Conservation (phyloP, 1,140 invertebrate species). For the Tenebrio molitor region DNA sequence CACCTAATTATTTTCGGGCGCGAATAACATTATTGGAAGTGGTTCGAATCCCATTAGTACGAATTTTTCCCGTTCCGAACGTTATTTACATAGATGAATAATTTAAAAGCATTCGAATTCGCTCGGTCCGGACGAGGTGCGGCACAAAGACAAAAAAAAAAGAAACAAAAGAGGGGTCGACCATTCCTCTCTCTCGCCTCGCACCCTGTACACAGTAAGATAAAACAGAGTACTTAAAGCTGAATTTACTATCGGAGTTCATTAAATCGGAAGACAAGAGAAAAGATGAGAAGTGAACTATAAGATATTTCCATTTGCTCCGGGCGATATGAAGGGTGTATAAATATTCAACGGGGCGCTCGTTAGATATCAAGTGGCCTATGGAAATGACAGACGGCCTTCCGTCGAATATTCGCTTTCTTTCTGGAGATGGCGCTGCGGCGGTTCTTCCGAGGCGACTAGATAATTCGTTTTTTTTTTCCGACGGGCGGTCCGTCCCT, state of each 20-base stretch:
- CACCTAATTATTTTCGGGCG: no score
- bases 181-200: background rate
- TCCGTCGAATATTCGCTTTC: slow-evolving; percentile 25
- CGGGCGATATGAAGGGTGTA: slow-evolving; percentile 50
- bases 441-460: no score
- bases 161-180: background rate
- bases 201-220: slow-evolving; percentile 18
- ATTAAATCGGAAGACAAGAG: slow-evolving; percentile 48
- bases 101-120: slow-evolving; percentile 35
- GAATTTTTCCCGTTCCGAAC: slow-evolving; percentile 21
- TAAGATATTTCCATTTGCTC: slow-evolving; percentile 54
- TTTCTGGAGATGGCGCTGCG: no score
- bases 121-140: slow-evolving; percentile 25
- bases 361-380: slow-evolving; percentile 56
- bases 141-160: slow-evolving; percentile 34
- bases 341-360: slow-evolving; percentile 54
- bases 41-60: slow-evolving; percentile 32
- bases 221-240: slow-evolving; percentile 38
- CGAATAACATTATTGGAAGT: slow-evolving; percentile 24
- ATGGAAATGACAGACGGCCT: slow-evolving; percentile 49
- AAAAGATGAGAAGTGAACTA: slow-evolving; percentile 51
- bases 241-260: slow-evolving; percentile 45
- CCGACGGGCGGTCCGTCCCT: no score
- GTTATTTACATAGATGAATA: slow-evolving; percentile 41
- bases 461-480: no score